phyloP scores from a whole-genome alignment of 2,797 vertebrate species.

The Nasua narica region DNA sequence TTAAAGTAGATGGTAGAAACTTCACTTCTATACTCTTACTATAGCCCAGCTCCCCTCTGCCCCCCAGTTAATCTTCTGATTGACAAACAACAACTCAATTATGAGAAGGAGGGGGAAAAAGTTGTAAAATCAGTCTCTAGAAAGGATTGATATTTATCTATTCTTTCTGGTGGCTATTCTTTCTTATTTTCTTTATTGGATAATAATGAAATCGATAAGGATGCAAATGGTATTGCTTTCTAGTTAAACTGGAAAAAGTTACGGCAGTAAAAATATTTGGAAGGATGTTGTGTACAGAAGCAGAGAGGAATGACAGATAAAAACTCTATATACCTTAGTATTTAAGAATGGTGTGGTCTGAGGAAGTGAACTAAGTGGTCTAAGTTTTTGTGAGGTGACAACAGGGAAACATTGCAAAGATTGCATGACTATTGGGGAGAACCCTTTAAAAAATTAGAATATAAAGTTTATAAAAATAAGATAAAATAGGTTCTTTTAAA shows the following conservation, averaged over 20 bases:
- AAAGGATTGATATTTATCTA: not conserved
- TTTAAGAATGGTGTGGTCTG: not conserved
- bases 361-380: not conserved
- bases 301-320: not conserved
- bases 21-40: not conserved
- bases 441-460: conserved; percentile 15
- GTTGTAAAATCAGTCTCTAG: not conserved
- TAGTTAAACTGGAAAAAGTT: not conserved
- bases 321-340: not conserved
- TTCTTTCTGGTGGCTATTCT: not conserved
- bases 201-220: not conserved
- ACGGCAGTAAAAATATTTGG: not conserved
- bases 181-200: not conserved
- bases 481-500: not conserved
- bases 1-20: conserved; percentile 10
- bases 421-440: not conserved
- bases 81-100: not conserved
- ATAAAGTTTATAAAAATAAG: not conserved
- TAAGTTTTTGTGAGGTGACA: not conserved
- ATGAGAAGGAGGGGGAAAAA: not conserved
- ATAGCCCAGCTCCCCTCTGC: not conserved
- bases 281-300: not conserved
- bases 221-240: not conserved
- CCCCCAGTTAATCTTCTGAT: not conserved
- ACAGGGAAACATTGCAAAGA: not conserved